Percentiles rank a stretch among this genome's conserved stretches.
phyloP scores from a whole-genome alignment of 2,113 vertebrate genomes.

The Trichechus manatus region DNA sequence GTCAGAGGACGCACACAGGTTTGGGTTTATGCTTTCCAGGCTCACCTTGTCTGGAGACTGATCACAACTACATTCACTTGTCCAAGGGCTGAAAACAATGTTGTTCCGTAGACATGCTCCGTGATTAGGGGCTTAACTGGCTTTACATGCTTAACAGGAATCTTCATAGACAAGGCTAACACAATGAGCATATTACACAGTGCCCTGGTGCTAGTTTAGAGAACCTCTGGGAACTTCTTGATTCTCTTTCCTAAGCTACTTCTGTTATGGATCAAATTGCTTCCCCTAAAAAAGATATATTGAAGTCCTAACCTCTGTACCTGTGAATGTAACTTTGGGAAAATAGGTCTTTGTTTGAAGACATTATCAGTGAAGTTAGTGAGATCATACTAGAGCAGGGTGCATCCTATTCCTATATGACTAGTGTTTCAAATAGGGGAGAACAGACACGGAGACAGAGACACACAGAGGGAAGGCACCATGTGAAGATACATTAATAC shows the following conservation, averaged over 20 bases:
- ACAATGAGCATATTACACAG: background rate
- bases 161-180: background rate
- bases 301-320: no score
- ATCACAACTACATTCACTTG: background rate
- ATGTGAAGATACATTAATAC: no score
- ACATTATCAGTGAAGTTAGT: no score
- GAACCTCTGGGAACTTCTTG: background rate
- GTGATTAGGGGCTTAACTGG: background rate
- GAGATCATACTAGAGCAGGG: no score
- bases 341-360: no score
- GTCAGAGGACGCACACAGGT: background rate
- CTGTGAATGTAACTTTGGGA: no score
- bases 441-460: no score
- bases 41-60: background rate
- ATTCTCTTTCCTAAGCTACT: background rate
- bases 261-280: background rate
- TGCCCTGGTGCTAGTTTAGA: background rate
- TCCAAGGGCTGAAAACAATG: background rate
- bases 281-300: no score
- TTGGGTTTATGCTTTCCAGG: background rate
- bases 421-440: no score
- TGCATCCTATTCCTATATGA: no score
- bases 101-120: background rate
- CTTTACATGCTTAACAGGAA: conserved; percentile 16
- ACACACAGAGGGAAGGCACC: no score